phyloP scores from a whole-genome alignment of 2,113 vertebrate genomes.

The Nothocercus julius region DNA sequence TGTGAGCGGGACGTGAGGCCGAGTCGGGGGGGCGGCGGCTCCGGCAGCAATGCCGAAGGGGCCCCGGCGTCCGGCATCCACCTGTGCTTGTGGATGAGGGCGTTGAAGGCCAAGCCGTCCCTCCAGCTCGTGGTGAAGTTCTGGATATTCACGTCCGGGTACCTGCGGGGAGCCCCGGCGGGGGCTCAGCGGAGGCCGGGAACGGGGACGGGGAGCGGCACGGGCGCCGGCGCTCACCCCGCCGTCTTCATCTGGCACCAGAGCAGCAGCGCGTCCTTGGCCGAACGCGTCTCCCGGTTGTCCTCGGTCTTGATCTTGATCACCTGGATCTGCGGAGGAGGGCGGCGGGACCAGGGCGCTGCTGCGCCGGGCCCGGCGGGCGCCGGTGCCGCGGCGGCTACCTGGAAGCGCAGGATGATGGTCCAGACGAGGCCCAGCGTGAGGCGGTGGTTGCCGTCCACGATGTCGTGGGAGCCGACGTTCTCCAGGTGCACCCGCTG shows the following conservation, averaged over 20 bases:
- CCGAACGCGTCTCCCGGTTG: constrained; percentile 93
- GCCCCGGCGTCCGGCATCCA: constrained; percentile 6
- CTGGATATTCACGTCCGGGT: constrained; percentile 94
- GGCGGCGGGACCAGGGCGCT: too few relatives aligned
- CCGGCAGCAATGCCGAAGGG: neutral
- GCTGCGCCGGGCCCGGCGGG: neutral
- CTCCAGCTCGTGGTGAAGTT: constrained; percentile 97
- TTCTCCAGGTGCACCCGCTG: constrained; percentile 94
- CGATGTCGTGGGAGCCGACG: constrained; percentile 95
- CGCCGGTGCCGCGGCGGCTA: neutral
- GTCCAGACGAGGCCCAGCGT: constrained; percentile 95
- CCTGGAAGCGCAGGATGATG: constrained; percentile 89
- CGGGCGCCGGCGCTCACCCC: constrained; percentile 75
- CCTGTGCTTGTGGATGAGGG: constrained; percentile 96
- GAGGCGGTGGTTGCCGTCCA: constrained; percentile 93
- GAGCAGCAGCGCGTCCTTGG: constrained; percentile 92
- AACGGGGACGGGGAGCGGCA: too few relatives aligned
- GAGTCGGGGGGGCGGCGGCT: too few relatives aligned
- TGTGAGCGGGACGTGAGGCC: constrained; percentile 23
- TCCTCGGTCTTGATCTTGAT: constrained; percentile 95
- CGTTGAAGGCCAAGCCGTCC: constrained; percentile 94
- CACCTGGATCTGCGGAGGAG: constrained; percentile 86
- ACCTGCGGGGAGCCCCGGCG: constrained; percentile 70
- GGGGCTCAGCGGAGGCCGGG: too few relatives aligned
- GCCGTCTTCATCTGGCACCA: constrained; percentile 99